Conservation (phyloP, 2,113 vertebrate genomes). For the Rhinopithecus roxellana region DNA sequence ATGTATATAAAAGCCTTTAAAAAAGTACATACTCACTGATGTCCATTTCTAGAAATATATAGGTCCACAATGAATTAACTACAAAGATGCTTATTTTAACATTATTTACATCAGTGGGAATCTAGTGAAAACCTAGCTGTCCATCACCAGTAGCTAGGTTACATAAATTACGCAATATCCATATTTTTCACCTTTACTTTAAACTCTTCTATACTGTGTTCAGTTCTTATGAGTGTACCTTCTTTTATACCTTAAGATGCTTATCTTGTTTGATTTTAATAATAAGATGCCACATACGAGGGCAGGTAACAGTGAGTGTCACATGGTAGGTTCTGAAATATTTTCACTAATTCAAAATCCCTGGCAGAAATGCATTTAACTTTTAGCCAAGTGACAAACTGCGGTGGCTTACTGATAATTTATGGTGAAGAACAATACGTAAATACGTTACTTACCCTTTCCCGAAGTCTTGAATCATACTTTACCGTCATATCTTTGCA, state of each 20-base stretch:
- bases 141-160: not conserved
- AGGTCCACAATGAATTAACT: not conserved
- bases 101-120: not conserved
- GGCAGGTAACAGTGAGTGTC: not conserved
- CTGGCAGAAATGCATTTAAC: not conserved
- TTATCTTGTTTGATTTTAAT: not conserved
- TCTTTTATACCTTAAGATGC: not conserved
- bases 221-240: not conserved
- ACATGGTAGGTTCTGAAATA: not conserved
- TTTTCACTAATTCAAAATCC: not conserved
- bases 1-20: not conserved
- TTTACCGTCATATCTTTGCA: conserved; percentile 87
- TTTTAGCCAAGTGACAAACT: not conserved
- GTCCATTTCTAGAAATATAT: not conserved
- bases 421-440: not conserved
- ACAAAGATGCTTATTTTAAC: not conserved
- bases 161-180: not conserved
- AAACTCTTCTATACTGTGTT: not conserved
- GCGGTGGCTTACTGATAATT: not conserved
- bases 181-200: not conserved
- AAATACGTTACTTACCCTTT: conserved; percentile 89
- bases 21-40: not conserved
- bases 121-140: not conserved
- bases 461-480: conserved; percentile 91
- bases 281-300: not conserved